These are phyloP conservation scores for Saimiri boliviensis DNA, from an alignment of 2,113 vertebrate genomes.

Conservation along the genomic window DNA sequence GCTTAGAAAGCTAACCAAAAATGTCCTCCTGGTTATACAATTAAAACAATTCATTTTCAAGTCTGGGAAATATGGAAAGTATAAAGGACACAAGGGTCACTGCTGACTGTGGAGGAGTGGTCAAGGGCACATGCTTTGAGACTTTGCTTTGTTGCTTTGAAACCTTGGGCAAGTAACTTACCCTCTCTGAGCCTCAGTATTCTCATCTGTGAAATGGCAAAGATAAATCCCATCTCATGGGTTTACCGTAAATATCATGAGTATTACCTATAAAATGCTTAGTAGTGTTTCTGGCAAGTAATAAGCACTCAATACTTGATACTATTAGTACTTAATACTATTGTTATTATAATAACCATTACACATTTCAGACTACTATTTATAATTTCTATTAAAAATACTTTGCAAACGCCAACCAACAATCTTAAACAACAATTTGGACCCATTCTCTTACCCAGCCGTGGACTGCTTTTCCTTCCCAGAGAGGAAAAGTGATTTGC, in stretches of 20 bases:
- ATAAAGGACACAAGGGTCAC: not conserved
- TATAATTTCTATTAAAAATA: slow-evolving; percentile 30
- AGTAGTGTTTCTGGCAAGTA: not conserved
- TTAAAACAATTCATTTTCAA: not conserved
- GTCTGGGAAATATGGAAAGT: not conserved
- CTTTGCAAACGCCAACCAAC: not conserved
- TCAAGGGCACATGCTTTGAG: not conserved
- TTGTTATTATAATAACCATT: not conserved
- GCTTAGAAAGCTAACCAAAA: not conserved
- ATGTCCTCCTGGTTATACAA: not conserved
- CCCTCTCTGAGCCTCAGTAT: not conserved
- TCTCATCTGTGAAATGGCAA: not conserved
- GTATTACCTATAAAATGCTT: not conserved
- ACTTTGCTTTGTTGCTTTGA: not conserved
- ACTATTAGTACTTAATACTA: not conserved
- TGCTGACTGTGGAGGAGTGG: not conserved
- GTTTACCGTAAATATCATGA: not conserved
- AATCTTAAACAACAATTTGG: not conserved
- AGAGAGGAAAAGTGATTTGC: not conserved
- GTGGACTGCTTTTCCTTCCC: not conserved
- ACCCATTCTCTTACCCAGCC: not conserved
- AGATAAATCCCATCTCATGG: not conserved
- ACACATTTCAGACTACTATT: not conserved
- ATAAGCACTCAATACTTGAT: not conserved
- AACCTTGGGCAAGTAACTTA: not conserved